A percentile compares a stretch with the other conserved stretches of the same genome.
These are phyloP conservation scores for Apostichopus leukothele DNA, from an alignment of 53 echinoderm and acorn worm genomes.

Conservation along the genomic window DNA sequence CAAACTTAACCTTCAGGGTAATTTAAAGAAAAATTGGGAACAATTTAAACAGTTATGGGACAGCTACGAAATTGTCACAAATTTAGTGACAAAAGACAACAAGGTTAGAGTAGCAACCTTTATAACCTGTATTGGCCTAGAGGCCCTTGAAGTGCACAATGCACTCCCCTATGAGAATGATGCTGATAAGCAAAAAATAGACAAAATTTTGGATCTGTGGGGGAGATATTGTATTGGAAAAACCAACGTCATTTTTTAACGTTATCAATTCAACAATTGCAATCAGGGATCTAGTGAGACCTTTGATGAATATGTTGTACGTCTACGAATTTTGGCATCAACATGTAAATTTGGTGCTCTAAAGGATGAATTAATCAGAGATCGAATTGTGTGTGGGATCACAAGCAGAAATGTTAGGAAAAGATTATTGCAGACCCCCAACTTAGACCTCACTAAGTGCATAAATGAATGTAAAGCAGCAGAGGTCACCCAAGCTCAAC, in stretches of 20 bases:
- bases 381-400: constrained; percentile 3
- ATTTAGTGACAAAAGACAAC: constrained; percentile 6
- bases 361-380: constrained; percentile 15
- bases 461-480: constrained; percentile 19
- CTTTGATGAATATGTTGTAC: constrained; percentile 17
- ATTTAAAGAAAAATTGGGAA: constrained; percentile 65
- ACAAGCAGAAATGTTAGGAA: neutral
- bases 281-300: neutral
- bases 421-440: constrained; percentile 12
- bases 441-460: constrained; percentile 22
- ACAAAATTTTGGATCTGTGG: constrained; percentile 50
- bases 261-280: neutral
- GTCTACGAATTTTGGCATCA: neutral
- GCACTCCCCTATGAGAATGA: constrained; percentile 55
- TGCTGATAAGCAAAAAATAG: constrained; percentile 50
- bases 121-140: constrained; percentile 50
- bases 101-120: constrained; percentile 49
- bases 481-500: constrained; percentile 6
- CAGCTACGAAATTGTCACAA: constrained; percentile 60
- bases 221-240: constrained; percentile 34
- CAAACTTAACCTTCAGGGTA: neutral
- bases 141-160: constrained; percentile 50
- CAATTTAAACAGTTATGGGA: constrained; percentile 64
- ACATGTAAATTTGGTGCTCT: constrained; percentile 6
- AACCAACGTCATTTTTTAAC: constrained; percentile 50